These are phyloP conservation scores for Petrocephalus schoutedeni DNA, from an alignment of 2,797 vertebrate species.

Conservation along the genomic window DNA sequence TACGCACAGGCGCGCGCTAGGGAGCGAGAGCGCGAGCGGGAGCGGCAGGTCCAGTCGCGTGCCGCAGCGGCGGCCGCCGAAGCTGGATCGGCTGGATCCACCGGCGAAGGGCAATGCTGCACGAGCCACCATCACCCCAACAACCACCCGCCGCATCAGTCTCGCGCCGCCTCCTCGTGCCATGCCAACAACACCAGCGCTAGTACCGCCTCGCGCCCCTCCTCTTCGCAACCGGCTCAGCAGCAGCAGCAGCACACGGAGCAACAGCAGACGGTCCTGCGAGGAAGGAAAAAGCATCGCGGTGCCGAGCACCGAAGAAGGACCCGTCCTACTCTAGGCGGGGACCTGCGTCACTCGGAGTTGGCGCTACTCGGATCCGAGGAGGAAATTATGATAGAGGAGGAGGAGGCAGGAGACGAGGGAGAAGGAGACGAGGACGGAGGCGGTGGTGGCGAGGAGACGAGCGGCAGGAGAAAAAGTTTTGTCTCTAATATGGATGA, in stretches of 20 bases:
- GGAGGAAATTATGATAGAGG: conserved; percentile 87
- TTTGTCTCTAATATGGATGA: conserved; percentile 76
- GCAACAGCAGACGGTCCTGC: conserved; percentile 58
- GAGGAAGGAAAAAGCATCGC: conserved; percentile 64
- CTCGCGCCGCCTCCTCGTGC: conserved; percentile 67
- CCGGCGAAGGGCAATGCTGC: conserved; percentile 61
- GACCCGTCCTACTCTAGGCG: conserved; percentile 73
- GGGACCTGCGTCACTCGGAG: conserved; percentile 83
- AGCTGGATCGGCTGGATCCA: conserved; percentile 55
- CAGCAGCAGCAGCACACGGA: conserved; percentile 78
- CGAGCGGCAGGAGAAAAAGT: conserved; percentile 56
- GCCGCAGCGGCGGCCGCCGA: conserved; percentile 69
- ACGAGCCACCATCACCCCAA: conserved; percentile 36
- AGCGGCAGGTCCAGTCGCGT: conserved; percentile 67
- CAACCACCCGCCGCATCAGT: conserved; percentile 69
- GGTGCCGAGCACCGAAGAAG: conserved; percentile 71
- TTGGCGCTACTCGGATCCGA: conserved; percentile 88
- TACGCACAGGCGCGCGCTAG: conserved; percentile 79
- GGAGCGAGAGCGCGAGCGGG: conserved; percentile 81
- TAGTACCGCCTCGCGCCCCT: conserved; percentile 59
- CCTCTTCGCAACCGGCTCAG: conserved; percentile 52
- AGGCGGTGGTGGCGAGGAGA: conserved; percentile 31
- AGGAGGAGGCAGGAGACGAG: conserved; percentile 66
- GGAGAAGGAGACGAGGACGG: conserved; percentile 56
- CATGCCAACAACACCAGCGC: conserved; percentile 61